These are phyloP conservation scores for Anthophora plumipes DNA, from an alignment of 2,888 invertebrate genomes.

Conservation along the genomic window DNA sequence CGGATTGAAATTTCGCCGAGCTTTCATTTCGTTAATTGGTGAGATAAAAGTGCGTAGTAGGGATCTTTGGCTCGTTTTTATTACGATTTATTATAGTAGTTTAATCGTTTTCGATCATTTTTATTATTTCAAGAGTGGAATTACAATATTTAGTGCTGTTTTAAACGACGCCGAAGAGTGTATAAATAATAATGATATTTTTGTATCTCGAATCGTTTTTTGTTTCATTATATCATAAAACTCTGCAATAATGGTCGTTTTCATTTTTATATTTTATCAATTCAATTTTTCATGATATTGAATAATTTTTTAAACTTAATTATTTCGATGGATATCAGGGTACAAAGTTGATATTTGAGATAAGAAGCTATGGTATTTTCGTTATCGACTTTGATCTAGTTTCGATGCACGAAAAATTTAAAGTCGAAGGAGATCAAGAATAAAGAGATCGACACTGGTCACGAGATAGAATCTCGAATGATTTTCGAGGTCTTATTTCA, in stretches of 20 bases:
- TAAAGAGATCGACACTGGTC: conserved; percentile 59
- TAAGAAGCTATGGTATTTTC: conserved; percentile 26
- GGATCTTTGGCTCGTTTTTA: neutral
- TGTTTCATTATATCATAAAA: neutral
- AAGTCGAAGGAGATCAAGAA: conserved; percentile 21
- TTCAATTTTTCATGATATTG: no score
- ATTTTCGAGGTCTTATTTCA: conserved; percentile 74
- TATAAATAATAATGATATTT: no score
- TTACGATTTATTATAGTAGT: neutral
- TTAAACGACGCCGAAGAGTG: no score
- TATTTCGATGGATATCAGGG: neutral
- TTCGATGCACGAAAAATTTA: conserved; percentile 23
- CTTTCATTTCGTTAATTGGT: neutral
- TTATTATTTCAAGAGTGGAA: no score
- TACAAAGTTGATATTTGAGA: conserved; percentile 3
- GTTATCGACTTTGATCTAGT: conserved; percentile 35
- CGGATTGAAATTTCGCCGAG: neutral
- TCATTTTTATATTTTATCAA: no score
- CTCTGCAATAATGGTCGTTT: neutral
- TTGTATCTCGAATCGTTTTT: neutral
- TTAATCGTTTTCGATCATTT: neutral
- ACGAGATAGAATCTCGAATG: conserved; percentile 68
- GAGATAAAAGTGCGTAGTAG: neutral
- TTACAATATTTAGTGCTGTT: no score
- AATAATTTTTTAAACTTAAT: neutral